phyloP scores from a whole-genome alignment of 2,797 vertebrate genomes.

The Lophius americanus region DNA sequence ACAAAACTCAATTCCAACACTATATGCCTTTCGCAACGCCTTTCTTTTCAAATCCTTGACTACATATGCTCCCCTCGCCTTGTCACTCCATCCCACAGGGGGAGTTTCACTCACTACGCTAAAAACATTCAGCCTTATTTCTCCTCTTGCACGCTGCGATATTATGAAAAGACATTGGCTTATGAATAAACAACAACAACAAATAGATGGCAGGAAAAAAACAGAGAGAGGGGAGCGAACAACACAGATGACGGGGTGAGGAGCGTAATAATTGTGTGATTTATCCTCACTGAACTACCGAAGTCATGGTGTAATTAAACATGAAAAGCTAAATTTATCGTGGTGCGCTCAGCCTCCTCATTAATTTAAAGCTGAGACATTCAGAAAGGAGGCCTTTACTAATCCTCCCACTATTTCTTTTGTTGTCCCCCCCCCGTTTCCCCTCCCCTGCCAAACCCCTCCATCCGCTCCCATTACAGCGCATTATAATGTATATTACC shows the following conservation, averaged over 20 bases:
- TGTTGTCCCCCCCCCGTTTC: constrained; percentile 45
- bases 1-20: neutral
- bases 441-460: constrained; percentile 58
- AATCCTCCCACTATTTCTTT: constrained; percentile 83
- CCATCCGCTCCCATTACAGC: constrained; percentile 79
- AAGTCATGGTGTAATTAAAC: constrained; percentile 95
- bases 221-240: constrained; percentile 38
- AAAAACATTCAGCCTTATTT: constrained; percentile 62
- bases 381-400: constrained; percentile 83
- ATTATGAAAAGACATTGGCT: constrained; percentile 86
- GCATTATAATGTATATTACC: constrained; percentile 94
- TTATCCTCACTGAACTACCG: constrained; percentile 90
- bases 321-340: constrained; percentile 97
- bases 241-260: constrained; percentile 68
- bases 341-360: constrained; percentile 89
- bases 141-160: constrained; percentile 74
- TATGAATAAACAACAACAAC: constrained; percentile 70
- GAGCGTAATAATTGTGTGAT: constrained; percentile 92
- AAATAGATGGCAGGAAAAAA: constrained; percentile 61
- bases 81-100: neutral
- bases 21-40: neutral
- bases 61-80: neutral
- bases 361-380: constrained; percentile 93
- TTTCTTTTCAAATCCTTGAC: neutral
- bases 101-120: constrained; percentile 30